Conservation (phyloP, 2,797 vertebrate species). For the Poecile montanus region DNA sequence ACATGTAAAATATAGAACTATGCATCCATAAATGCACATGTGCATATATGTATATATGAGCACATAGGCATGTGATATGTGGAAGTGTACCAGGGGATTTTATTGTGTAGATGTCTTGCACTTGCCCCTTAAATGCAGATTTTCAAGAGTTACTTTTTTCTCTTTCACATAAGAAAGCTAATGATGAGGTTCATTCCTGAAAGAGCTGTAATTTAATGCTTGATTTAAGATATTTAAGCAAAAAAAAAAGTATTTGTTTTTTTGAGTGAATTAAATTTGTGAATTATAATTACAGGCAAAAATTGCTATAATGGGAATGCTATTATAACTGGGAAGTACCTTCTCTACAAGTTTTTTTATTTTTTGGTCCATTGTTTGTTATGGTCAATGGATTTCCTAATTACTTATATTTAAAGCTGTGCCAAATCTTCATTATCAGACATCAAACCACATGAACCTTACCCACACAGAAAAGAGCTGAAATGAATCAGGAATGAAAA, state of each 20-base stretch:
- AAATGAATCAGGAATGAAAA: slow-evolving; percentile 8
- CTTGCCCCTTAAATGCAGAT: neutral
- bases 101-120: neutral
- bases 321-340: neutral
- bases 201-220: slow-evolving; percentile 49
- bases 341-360: neutral
- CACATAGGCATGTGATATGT: neutral
- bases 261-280: slow-evolving; percentile 9
- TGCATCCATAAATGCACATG: neutral
- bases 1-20: neutral
- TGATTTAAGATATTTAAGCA: slow-evolving; percentile 40
- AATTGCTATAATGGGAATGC: neutral
- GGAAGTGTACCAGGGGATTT: neutral
- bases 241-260: slow-evolving; percentile 16
- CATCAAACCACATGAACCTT: neutral
- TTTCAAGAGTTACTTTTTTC: neutral
- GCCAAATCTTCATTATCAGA: slow-evolving; percentile 16
- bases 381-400: slow-evolving; percentile 37
- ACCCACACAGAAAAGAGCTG: neutral
- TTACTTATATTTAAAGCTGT: slow-evolving; percentile 40
- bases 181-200: slow-evolving; percentile 19
- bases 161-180: neutral
- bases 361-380: slow-evolving; percentile 38
- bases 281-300: slow-evolving; percentile 28
- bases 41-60: neutral